Base-by-base conservation (phyloP, 2,797 vertebrate genomes). In the Geotria australis region DNA sequence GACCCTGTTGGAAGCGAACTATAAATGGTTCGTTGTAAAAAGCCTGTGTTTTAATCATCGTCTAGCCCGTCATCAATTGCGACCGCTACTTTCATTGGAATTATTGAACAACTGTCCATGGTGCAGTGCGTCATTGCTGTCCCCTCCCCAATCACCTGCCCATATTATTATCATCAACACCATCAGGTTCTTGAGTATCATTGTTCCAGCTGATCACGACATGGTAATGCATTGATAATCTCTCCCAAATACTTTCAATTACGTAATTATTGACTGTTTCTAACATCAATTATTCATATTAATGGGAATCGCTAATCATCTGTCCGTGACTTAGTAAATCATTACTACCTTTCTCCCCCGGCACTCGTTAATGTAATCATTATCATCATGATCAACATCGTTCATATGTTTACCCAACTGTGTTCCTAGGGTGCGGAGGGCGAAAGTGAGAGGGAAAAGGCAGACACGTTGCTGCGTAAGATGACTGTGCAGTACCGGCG, bases 401-500 rank as follows among this genome's bases (percentile, higher is more conserved):
- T 38, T 38, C 38, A 38, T 38, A 38, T 24, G 38, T 38, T 38
- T 6, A 5, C 24, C 5, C 24, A 38, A 38, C 24, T 38, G 24
- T 38, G 24, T 38, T 38, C 24, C 3, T 24, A 38, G 24, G 24
- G 24, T 24, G 24, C 38, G 24, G 24, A 38, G 24, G 24, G 24
- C 24, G 38, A 38, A 38, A 38, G 38, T 2, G 63, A 70, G 0
- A 68, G 59, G 10, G 65, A 68, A 57, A 78, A 75, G 65, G 84
- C 75, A 0, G 66, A 78, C 67, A 69, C 73, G 47, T 71, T 85
- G 46, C 67, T 78, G 62, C 78, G 76, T 56, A 93, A 86, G 58
- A 66, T 94, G 46, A 73, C 74, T 46, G 46, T 79, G 51, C 83
- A 88, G 63, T 85, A 77, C 56, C 77, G 75, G 65, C 72, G 74